phyloP scores from a whole-genome alignment of 2,113 vertebrate species.

The Ceyx cyanopectus region DNA sequence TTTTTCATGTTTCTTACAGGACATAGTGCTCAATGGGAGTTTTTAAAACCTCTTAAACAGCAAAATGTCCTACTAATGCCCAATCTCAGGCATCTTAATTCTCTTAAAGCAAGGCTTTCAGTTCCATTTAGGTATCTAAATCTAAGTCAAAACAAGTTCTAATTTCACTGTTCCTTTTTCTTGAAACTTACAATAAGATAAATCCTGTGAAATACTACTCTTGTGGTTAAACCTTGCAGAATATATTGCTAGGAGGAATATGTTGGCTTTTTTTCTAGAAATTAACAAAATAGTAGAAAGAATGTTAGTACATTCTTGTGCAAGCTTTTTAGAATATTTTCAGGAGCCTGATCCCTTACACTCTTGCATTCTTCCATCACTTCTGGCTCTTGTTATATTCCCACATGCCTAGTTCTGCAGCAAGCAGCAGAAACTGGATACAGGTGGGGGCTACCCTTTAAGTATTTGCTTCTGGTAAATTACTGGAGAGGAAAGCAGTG shows the following conservation, averaged over 20 bases:
- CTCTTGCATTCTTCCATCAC: background rate
- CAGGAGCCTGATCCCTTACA: background rate
- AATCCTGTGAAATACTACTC: background rate
- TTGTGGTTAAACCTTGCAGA: background rate
- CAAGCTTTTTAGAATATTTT: background rate
- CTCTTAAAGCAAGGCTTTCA: background rate
- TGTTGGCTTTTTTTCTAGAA: background rate
- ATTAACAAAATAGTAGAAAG: background rate
- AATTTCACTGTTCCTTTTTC: background rate
- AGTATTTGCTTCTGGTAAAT: background rate
- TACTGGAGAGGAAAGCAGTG: background rate
- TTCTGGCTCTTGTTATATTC: background rate
- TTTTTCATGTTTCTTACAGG: background rate
- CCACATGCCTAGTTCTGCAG: background rate
- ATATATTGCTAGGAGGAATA: background rate
- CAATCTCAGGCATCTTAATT: background rate
- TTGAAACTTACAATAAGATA: background rate
- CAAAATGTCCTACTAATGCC: background rate
- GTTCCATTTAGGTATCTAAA: background rate
- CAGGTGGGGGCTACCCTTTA: background rate
- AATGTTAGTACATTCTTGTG: background rate
- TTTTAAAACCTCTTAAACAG: background rate
- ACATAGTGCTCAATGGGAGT: background rate
- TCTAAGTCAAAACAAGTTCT: background rate
- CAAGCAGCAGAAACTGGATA: background rate